Evolutionary conservation across 2,113 vertebrate genomes (phyloP).

Genomic region (Xiphophorus couchianus): DNA sequence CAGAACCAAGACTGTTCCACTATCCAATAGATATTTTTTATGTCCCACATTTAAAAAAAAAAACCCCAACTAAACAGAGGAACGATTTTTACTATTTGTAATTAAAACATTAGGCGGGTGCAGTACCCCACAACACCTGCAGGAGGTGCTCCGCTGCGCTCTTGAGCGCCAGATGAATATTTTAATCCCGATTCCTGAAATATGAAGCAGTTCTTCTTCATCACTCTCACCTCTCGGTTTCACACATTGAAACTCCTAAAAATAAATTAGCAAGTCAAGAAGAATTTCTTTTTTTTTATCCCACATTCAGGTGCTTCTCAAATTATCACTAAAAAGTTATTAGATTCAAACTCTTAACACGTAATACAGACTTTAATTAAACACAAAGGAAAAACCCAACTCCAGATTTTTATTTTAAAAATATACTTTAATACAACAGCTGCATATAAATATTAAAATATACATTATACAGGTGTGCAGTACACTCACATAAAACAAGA

Average conservation of each 20-base stretch:
- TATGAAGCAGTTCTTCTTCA: neutral
- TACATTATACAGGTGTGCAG: conserved; percentile 81
- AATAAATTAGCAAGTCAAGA: neutral
- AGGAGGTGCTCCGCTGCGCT: conserved; percentile 28
- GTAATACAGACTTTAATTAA: neutral
- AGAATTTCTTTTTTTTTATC: neutral
- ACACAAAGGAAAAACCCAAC: neutral
- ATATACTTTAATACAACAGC: conserved; percentile 83
- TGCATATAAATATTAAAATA: conserved; percentile 85
- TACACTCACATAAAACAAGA: conserved; percentile 76
- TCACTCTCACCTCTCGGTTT: neutral
- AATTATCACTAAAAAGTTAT: neutral
- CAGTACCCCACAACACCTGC: conserved; percentile 11
- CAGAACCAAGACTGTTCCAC: too few relatives aligned
- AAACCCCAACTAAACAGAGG: too few relatives aligned
- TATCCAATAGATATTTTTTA: too few relatives aligned
- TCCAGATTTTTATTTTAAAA: conserved; percentile 72
- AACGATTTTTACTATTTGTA: too few relatives aligned
- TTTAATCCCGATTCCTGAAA: neutral
- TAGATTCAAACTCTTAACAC: neutral
- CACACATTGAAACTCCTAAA: neutral
- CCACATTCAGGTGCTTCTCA: neutral
- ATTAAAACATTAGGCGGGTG: neutral
- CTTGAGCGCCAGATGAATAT: neutral
- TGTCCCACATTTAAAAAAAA: too few relatives aligned